Conservation (phyloP, 2,797 vertebrate species). For the Dicrostonyx torquatus region DNA sequence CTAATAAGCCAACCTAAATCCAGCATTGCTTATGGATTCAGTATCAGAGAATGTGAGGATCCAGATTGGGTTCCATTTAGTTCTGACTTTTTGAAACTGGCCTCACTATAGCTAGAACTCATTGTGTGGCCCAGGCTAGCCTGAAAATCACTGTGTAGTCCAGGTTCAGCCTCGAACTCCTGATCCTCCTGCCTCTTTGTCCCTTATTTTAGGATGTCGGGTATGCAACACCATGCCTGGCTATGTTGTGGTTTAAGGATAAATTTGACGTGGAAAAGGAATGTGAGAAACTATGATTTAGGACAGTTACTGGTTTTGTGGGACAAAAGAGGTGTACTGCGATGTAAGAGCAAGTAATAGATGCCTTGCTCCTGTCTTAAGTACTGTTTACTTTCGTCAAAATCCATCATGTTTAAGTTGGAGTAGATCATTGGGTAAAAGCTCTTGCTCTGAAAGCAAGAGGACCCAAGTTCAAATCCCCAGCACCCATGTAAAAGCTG, state of each 20-base stretch:
- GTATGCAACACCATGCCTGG: neutral
- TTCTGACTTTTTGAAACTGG: neutral
- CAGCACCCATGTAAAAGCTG: neutral
- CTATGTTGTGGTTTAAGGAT: conserved; percentile 13
- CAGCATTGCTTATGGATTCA: conserved; percentile 20
- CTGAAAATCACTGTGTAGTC: neutral
- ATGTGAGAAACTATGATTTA: neutral
- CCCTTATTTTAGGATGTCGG: neutral
- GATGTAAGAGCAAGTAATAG: neutral
- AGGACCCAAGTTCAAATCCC: neutral
- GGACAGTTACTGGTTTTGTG: neutral
- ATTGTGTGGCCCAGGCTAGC: neutral
- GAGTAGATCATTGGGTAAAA: neutral
- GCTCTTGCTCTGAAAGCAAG: neutral
- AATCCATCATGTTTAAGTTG: neutral
- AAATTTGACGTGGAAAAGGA: conserved; percentile 24
- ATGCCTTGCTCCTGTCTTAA: neutral
- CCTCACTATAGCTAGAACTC: neutral
- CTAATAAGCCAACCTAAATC: conserved; percentile 28
- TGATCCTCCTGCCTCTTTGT: neutral
- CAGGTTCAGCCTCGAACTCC: neutral
- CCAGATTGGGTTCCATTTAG: neutral
- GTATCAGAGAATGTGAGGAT: neutral
- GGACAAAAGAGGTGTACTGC: neutral
- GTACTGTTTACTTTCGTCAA: neutral